Evolutionary conservation across 2,888 invertebrate species (phyloP).

Genomic region (Dynastes hyllus): DNA sequence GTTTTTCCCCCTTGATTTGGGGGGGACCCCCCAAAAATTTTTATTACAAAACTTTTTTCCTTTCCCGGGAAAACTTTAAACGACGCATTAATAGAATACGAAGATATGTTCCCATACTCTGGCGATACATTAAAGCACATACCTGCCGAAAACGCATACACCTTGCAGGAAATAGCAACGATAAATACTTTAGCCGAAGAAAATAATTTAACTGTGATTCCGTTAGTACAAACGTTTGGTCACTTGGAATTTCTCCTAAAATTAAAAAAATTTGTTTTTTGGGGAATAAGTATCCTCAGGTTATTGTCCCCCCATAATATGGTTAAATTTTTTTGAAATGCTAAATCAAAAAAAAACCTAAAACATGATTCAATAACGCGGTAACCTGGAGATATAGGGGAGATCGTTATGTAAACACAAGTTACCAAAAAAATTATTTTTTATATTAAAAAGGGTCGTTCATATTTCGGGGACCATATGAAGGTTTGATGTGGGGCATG

Average conservation of each 20-base stretch:
- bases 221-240: conserved; percentile 90
- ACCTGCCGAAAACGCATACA: conserved; percentile 79
- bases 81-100: conserved; percentile 90
- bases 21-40: conserved; percentile 83
- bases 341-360: too few relatives aligned
- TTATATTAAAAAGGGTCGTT: too few relatives aligned
- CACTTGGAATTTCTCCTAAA: conserved; percentile 89
- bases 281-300: conserved; percentile 77
- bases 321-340: too few relatives aligned
- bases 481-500: conserved; percentile 88
- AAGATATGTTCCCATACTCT: conserved; percentile 90
- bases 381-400: too few relatives aligned
- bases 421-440: too few relatives aligned
- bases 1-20: conserved; percentile 85
- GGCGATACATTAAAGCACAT: conserved; percentile 74
- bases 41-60: conserved; percentile 78
- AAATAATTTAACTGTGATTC: conserved; percentile 81
- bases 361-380: too few relatives aligned
- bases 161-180: conserved; percentile 71
- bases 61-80: too few relatives aligned
- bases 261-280: conserved; percentile 78
- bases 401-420: too few relatives aligned
- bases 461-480: too few relatives aligned
- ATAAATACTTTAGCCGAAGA: conserved; percentile 74
- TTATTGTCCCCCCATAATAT: conserved; percentile 81